These are phyloP conservation scores for Petroica traversi DNA, from an alignment of 2,113 vertebrate genomes.

Conservation along the genomic window DNA sequence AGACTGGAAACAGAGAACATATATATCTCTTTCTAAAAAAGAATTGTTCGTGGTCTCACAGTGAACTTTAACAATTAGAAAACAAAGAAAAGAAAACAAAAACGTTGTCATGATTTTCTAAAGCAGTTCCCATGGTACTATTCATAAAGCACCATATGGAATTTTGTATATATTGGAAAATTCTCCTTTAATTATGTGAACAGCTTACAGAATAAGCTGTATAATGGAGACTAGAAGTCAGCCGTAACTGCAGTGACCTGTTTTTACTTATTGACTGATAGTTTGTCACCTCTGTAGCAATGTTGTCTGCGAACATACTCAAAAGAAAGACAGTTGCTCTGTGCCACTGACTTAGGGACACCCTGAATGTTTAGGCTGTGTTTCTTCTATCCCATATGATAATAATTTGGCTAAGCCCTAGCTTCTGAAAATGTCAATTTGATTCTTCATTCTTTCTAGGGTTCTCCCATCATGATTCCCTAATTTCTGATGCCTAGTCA, in stretches of 20 bases:
- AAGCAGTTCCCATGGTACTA: background rate
- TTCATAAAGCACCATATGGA: slow-evolving; percentile 17
- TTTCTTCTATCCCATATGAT: background rate
- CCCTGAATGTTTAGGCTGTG: background rate
- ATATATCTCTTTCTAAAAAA: background rate
- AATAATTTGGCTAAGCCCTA: background rate
- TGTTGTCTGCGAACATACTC: background rate
- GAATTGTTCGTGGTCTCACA: background rate
- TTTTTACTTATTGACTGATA: background rate
- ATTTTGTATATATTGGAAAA: background rate
- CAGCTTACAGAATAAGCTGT: background rate
- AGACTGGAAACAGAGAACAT: background rate
- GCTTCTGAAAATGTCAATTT: background rate
- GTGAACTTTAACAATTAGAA: slow-evolving; percentile 16
- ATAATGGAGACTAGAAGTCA: background rate
- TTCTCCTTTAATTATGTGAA: background rate
- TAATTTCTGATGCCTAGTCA: background rate
- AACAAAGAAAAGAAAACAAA: background rate
- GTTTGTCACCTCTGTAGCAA: background rate
- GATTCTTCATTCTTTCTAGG: background rate
- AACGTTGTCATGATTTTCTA: background rate
- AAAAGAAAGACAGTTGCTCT: background rate
- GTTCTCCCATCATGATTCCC: background rate
- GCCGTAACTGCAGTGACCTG: background rate
- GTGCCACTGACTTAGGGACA: background rate